Percentiles rank a stretch among this genome's conserved stretches.
Conservation (phyloP, 2,113 vertebrate genomes). For the Ariopsis seemanni region DNA sequence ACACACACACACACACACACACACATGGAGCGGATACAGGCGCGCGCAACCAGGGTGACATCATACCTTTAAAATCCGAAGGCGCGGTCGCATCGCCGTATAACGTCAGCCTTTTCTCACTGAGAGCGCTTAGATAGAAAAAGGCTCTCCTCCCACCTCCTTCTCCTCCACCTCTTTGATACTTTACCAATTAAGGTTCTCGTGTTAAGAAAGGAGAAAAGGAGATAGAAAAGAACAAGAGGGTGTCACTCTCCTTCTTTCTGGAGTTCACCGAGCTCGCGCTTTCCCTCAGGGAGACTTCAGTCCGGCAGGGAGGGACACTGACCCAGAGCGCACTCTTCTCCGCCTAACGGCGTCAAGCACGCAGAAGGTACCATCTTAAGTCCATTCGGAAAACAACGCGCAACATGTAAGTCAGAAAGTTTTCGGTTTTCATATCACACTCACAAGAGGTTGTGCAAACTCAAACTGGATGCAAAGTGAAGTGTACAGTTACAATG, state of each 20-base stretch:
- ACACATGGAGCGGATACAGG: conserved; percentile 45
- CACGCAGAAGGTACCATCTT: conserved; percentile 31
- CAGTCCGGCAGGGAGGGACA: conserved; percentile 64
- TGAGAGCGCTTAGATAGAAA: conserved; percentile 35
- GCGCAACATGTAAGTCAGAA: conserved; percentile 25
- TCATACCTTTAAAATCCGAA: conserved; percentile 74
- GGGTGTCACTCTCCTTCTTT: conserved; percentile 65
- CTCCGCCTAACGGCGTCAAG: conserved; percentile 53
- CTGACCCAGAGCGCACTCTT: conserved; percentile 46
- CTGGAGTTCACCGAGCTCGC: conserved; percentile 56
- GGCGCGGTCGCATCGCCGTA: conserved; percentile 70
- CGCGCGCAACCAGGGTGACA: conserved; percentile 62
- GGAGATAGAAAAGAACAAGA: conserved; percentile 62
- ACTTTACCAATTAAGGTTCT: conserved; percentile 68
- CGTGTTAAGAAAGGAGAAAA: conserved; percentile 46
- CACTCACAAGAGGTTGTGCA: neutral
- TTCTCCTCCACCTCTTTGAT: conserved; percentile 51
- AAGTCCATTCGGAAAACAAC: conserved; percentile 2
- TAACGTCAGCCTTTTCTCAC: conserved; percentile 65
- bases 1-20: neutral
- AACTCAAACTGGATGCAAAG: neutral
- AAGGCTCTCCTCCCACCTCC: conserved; percentile 33
- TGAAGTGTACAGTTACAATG: neutral
- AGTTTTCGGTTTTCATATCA: neutral
- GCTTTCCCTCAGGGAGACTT: conserved; percentile 60